A percentile compares a stretch with the other conserved stretches of the same genome.
Evolutionary conservation across 2,797 vertebrate species (phyloP).

Genomic region (Eupleurogrammus muticus): DNA sequence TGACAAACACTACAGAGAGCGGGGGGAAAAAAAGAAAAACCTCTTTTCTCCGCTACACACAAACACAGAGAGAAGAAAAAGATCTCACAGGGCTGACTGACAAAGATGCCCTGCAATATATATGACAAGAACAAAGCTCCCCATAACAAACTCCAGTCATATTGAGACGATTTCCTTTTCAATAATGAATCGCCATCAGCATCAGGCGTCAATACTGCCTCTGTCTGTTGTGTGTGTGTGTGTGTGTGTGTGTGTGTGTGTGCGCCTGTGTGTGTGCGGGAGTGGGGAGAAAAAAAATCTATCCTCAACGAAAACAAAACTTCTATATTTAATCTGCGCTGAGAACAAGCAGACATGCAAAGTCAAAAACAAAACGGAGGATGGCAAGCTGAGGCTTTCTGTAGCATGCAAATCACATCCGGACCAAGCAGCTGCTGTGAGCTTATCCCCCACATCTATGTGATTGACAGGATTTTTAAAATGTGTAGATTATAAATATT

Average conservation of each 20-base stretch:
- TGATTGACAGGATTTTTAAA: slow-evolving; percentile 86
- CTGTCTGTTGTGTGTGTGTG: slow-evolving; percentile 57
- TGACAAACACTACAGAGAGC: slow-evolving; percentile 80
- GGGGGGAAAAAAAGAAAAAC: slow-evolving; percentile 44
- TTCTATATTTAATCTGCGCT: slow-evolving; percentile 88
- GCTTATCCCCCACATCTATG: slow-evolving; percentile 81
- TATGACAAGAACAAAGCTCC: slow-evolving; percentile 84
- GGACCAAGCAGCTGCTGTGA: slow-evolving; percentile 77
- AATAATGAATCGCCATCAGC: slow-evolving; percentile 88
- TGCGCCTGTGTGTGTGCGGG: slow-evolving; percentile 28
- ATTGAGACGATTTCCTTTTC: slow-evolving; percentile 85
- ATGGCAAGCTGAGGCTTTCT: slow-evolving; percentile 80
- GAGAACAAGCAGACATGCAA: slow-evolving; percentile 83
- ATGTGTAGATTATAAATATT: slow-evolving; percentile 89
- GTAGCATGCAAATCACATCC: slow-evolving; percentile 85
- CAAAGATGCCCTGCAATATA: slow-evolving; percentile 87
- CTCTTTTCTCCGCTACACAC: slow-evolving; percentile 60
- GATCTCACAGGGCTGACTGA: slow-evolving; percentile 79
- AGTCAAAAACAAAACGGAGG: slow-evolving; percentile 84
- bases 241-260: slow-evolving; percentile 30
- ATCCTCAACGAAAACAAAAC: slow-evolving; percentile 85
- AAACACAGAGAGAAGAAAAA: slow-evolving; percentile 75
- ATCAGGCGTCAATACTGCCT: slow-evolving; percentile 78
- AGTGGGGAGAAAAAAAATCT: slow-evolving; percentile 64
- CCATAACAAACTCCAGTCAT: slow-evolving; percentile 85